Base-by-base conservation (phyloP, 2,113 vertebrate genomes). In the Crotalus helleri region DNA sequence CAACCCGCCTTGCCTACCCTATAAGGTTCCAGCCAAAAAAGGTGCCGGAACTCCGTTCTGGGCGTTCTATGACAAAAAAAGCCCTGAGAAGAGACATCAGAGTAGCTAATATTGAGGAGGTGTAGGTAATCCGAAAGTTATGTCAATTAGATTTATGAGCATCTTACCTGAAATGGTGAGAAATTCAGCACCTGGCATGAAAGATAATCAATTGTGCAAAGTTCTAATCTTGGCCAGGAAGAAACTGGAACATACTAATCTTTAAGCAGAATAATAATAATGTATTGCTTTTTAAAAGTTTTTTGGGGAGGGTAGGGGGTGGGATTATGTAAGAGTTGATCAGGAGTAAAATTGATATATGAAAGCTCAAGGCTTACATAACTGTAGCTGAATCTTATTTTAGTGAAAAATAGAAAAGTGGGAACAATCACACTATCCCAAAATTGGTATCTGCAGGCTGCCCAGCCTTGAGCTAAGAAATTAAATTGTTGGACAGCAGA, bases 181-280 rank as follows among this genome's bases (percentile, higher is more conserved):
- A 98, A 97, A 94, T 64, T 90, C 91, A 92, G 93, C 98, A 98
- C 93, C 97, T 98, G 98, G 94, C 44, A 58, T 89, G 90, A 95
- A 91, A 97, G 97, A 97, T 97, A 97, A 97, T 96, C 69, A 88
- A 93, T 97, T 97, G 96, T 96, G 95, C 94, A 95, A 94, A 93
- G 95, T 53, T 64, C 89, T 96, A n/a, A 81, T 96, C 95, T 89
- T 61, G 92, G 93, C 46, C 94, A 95, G 94, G 97, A 96, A 97
- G 97, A 98, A 96, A 98, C 95, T 93, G 95, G 95, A 96, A 95
- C 95, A 93, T 94, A 97, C 97, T 96, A 61, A 97, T 97, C 96
- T 97, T 98, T 97, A 97, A 98, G 97, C 97, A 97, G 96, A 93
- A 85, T 58, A 87, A 81, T 88, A 55, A 92, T 93, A 92, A 81